Evolutionary conservation across 2,113 vertebrate species (phyloP).

Genomic region (Opisthocomus hoazin): DNA sequence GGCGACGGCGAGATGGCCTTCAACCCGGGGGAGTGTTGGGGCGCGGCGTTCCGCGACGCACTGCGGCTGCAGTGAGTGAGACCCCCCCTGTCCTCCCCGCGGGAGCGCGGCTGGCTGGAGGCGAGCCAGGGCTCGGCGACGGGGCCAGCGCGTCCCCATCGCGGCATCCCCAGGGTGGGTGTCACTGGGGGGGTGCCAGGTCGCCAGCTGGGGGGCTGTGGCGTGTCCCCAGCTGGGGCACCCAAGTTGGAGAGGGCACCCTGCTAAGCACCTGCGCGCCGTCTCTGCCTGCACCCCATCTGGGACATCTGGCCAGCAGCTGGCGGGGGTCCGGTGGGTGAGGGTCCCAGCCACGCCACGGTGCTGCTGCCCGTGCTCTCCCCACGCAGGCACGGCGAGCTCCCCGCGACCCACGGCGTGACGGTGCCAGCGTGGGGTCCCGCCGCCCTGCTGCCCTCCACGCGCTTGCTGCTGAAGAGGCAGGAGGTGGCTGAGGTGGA

Average conservation of each 20-base stretch:
- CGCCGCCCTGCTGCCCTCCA: neutral
- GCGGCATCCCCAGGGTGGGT: fast-evolving
- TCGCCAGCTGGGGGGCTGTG: neutral
- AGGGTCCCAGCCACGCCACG: fast-evolving
- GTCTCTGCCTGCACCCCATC: neutral
- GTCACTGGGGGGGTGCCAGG: neutral
- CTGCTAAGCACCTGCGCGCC: neutral
- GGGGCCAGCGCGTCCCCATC: fast-evolving
- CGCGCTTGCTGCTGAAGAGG: slow-evolving; percentile 64
- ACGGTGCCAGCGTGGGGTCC: neutral
- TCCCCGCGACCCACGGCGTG: neutral
- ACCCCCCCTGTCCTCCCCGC: fast-evolving
- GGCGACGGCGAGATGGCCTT: neutral
- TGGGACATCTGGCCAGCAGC: too few species aligned
- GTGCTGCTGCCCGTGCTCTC: neutral
- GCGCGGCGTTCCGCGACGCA: slow-evolving; percentile 18
- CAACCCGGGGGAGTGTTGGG: slow-evolving; percentile 36
- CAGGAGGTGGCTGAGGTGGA: slow-evolving; percentile 48
- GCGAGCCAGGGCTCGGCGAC: fast-evolving
- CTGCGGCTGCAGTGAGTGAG: slow-evolving; percentile 40
- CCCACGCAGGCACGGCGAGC: fast-evolving
- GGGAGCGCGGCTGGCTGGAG: neutral
- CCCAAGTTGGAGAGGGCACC: neutral
- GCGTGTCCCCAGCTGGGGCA: neutral
- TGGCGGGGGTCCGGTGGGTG: too few species aligned